Percentiles rank a stretch among this genome's conserved stretches.
Evolutionary conservation across 2,888 invertebrate species (phyloP).

Genomic region (Epistrophella euchroma): DNA sequence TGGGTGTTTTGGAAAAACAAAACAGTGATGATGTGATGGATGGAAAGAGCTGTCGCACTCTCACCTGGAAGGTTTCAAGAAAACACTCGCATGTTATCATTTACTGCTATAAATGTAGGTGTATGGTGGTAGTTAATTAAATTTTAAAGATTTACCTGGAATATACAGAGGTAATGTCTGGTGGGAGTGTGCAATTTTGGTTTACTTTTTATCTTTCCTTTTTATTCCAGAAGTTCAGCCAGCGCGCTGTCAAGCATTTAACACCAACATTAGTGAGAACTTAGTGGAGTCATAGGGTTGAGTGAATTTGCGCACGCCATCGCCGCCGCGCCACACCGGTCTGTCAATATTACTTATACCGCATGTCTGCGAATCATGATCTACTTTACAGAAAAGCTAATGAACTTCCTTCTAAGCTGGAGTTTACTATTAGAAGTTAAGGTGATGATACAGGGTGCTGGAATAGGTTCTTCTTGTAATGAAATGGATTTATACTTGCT

Average conservation of each 20-base stretch:
- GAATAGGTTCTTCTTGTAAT: slow-evolving; percentile 41
- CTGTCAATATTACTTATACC: not conserved
- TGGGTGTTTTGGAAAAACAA: slow-evolving; percentile 1
- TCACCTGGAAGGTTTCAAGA: slow-evolving; percentile 8
- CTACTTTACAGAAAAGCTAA: slow-evolving; percentile 70
- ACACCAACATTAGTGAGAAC: slow-evolving; percentile 61
- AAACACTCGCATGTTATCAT: slow-evolving; percentile 1
- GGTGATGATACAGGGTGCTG: slow-evolving; percentile 23
- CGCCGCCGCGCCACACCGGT: not conserved
- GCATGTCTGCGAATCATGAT: slow-evolving; percentile 65
- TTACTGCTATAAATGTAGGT: no score
- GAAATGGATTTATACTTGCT: slow-evolving; percentile 64
- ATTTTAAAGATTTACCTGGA: not conserved
- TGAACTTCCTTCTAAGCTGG: slow-evolving; percentile 61
- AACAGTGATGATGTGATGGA: slow-evolving; percentile 8
- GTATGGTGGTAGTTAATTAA: no score
- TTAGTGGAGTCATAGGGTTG: slow-evolving; percentile 49
- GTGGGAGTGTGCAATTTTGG: slow-evolving; percentile 36
- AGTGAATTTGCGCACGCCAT: slow-evolving; percentile 54
- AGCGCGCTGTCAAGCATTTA: slow-evolving; percentile 58
- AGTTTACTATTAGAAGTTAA: slow-evolving; percentile 29
- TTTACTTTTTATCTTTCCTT: slow-evolving; percentile 38
- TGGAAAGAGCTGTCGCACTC: not conserved
- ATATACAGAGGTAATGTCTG: not conserved
- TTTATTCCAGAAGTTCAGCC: slow-evolving; percentile 43